Base-by-base conservation (phyloP, 2,797 vertebrate species). In the Mormyrus proboscirostris region DNA sequence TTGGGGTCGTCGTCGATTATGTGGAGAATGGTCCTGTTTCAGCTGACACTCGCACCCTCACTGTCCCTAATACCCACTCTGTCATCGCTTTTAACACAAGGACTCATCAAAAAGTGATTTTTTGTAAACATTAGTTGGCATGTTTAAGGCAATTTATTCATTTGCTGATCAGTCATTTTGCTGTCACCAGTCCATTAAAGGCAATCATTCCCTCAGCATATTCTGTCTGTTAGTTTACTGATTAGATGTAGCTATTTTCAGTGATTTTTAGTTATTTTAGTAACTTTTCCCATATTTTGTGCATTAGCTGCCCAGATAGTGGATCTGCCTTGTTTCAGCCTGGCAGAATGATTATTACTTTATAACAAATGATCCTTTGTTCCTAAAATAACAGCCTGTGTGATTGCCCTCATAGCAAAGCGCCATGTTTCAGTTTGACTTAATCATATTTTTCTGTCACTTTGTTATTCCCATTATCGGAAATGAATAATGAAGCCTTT, bases 341-440 rank as follows among this genome's bases (percentile, higher is more conserved):
- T 55, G 51, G 16, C 88, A 82, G 9, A 44, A 53, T 83, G 33
- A 82, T 76, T 88, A 83, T 88, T 44, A 76, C 51, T 88, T 82
- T 82, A 41, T 55, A 51, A 88, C 47, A 25, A 82, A 83, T 29
- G 14, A 55, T 55, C 50, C 65, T 49, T 88, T 88, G 85, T 87
- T 88, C 49, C 88, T 53, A 22, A 88, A 79, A 88, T 88, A 76
- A 79, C 14, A 53, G 16, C 59, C 50, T 76, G 50, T 53, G 65
- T 79, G 38, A 93, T 92, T 91, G 90, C 91, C 65, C 92, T 79
- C 62, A 92, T 91, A 90, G 91, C 49, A 51, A 1, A 53, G 65
- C 25, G 8, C 25, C 65, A 41, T 87, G 91, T 90, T 73, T 93
- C 92, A 92, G 90, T 94, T 92, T 92, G 57, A 90, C 90, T 90